Conservation (phyloP, 2,797 vertebrate genomes). For the Megalops cyprinoides region DNA sequence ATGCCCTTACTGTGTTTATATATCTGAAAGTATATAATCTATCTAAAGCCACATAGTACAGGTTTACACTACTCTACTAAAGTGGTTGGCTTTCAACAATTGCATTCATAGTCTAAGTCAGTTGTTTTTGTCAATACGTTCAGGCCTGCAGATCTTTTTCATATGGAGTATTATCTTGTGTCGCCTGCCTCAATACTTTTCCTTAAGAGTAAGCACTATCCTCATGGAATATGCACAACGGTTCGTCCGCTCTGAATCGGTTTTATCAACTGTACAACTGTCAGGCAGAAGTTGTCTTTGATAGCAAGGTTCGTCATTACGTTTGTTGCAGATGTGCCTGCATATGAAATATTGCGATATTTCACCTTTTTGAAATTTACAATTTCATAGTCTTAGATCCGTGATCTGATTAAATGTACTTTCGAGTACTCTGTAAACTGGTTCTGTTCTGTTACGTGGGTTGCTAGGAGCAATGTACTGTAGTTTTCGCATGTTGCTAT, state of each 20-base stretch:
- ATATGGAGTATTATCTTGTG: background rate
- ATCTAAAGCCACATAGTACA: too few relatives aligned
- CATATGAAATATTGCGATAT: too few relatives aligned
- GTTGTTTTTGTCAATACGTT: too few relatives aligned
- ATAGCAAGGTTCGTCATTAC: background rate
- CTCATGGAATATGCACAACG: background rate
- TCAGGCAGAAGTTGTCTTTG: background rate
- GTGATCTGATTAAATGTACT: background rate
- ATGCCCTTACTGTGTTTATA: too few relatives aligned
- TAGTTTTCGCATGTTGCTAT: background rate
- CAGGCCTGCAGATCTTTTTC: background rate
- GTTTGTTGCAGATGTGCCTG: too few relatives aligned
- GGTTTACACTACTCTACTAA: too few relatives aligned
- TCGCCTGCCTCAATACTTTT: background rate
- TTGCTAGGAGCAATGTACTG: background rate
- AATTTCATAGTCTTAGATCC: too few relatives aligned
- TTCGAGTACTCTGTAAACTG: background rate
- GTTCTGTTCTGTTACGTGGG: background rate
- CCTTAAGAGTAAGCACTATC: background rate
- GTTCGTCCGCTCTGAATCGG: background rate
- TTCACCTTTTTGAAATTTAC: background rate
- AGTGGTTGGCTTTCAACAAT: too few relatives aligned
- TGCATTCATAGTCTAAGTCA: background rate
- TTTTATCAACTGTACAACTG: background rate
- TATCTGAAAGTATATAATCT: too few relatives aligned